Base-by-base conservation (phyloP, 2,888 invertebrate genomes). In the Sinodicranocentrus sp. region DNA sequence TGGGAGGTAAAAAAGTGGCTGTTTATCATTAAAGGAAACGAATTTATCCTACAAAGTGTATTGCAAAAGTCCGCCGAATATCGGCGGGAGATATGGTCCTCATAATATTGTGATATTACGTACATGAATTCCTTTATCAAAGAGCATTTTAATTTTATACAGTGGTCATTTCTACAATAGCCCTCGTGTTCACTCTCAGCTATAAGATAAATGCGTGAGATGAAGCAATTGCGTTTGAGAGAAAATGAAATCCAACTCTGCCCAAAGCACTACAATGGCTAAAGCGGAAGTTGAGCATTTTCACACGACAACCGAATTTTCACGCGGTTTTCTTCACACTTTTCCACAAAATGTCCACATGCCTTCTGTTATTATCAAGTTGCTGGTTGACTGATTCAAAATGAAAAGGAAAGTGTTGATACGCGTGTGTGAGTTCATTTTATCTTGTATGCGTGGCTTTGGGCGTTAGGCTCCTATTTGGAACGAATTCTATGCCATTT, bases 261-360 rank as follows among this genome's bases (percentile, higher is more conserved):
- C 3, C 21, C 23, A 17, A 21, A 26, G 57, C 1, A 65, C 39
- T n/a, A 65, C 65, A 65, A 65, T 43, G 43, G 65, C 15, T n/a
- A 17, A 65, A 65, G 43, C 65, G 65, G 65, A 65, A 65, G 43
- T 43, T 65, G 43, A 8, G 23, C 28, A 39, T 65, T 65, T 65
- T 23, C 65, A 65, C 65, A 65, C 43, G 65, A 43, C 65, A 65
- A 65, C 65, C 65, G 65, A 65, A 65, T 65, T 65, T 65, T 65
- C 65, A 43, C 28, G 65, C 65, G 43, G 65, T 65, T 43, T 63
- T 8, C 23, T 5, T 6, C 52, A 52, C 52, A 52, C 52, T 52
- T 17, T 52, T 52, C 52, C 6, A 52, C n/a, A 52, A 10, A 52
- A 52, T 13, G n/a, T 17, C 52, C 3, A 13, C 52, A n/a, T n/a